Evolutionary conservation across 2,113 vertebrate species (phyloP), one percentile per base, ranked within the genome.

Genomic region (Glaucidium brasilianum): DNA sequence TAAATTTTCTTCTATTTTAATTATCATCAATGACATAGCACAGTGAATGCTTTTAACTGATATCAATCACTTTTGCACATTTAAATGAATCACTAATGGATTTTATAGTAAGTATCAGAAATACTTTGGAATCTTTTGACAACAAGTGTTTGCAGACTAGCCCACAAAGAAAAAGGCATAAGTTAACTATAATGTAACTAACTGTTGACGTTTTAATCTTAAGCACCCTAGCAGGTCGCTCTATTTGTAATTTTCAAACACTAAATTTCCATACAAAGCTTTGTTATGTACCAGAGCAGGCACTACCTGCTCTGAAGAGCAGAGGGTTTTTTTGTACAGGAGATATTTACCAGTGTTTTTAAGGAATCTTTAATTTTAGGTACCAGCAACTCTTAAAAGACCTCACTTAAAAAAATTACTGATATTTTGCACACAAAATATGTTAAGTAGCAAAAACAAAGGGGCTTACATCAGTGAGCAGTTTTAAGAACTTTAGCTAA

Each of bases 231-330:
- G 12, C 27, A 41, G 6, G 30, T 14, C 18, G 6, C 7, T 60
- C 19, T 16, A 14, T 35, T 85, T 49, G 3, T 7, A 49, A 67
- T 77, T 73, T 77, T 29, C 30, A 50, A 77, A 56, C 12, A 39
- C 12, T 15, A 41, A 90, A 47, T 6, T 43, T 56, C 15, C 0
- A 2, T 21, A 35, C 23, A 23, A 84, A 69, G 34, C 29, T 73
- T 34, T 67, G 8, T 74, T 43, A 25, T 0, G 0, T 18, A 35
- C 45, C 14, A n/a, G 17, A 55, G 60, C 10, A 59, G 4, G 20
- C 12, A 45, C 2, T 11, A 56, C 41, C n/a, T 67, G 21, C 35
- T 88, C 17, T n/a, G 23, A 85, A 85, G 45, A 82, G 17, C 6
- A 60, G 21, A 2, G 22, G 29, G 49, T 72, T 20, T 41, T 76